These are phyloP conservation scores for Flabesymbios commensalis DNA, from an alignment of 2,888 invertebrate genomes.

Conservation along the genomic window DNA sequence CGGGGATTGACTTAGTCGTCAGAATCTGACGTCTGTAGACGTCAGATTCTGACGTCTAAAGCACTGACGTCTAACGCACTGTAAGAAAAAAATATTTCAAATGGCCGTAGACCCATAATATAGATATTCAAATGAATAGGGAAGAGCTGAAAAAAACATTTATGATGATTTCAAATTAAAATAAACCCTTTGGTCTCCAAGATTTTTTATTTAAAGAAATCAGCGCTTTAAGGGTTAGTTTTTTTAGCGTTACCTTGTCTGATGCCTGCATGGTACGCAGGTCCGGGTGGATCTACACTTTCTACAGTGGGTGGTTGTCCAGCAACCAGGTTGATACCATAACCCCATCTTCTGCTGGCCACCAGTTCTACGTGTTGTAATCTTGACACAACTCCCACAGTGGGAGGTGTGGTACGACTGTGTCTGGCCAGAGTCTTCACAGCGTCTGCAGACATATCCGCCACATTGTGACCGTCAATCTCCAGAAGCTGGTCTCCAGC, in stretches of 20 bases:
- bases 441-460: slow-evolving; percentile 47
- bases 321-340: slow-evolving; percentile 49
- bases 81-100: too few species aligned
- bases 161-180: too few species aligned
- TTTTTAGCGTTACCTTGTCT: slow-evolving; percentile 44
- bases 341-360: slow-evolving; percentile 42
- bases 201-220: too few species aligned
- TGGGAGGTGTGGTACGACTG: slow-evolving; percentile 45
- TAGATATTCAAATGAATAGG: too few species aligned
- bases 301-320: slow-evolving; percentile 47
- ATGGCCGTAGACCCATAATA: too few species aligned
- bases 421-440: slow-evolving; percentile 46
- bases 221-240: too few species aligned
- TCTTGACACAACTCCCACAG: slow-evolving; percentile 53
- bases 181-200: too few species aligned
- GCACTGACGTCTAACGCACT: too few species aligned
- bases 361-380: slow-evolving; percentile 44
- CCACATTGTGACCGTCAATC: slow-evolving; percentile 55
- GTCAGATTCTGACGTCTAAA: too few species aligned
- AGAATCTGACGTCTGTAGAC: too few species aligned
- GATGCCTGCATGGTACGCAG: slow-evolving; percentile 52
- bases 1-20: too few species aligned
- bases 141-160: too few species aligned
- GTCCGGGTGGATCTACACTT: slow-evolving; percentile 49
- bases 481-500: slow-evolving; percentile 57